phyloP scores from a whole-genome alignment of 2,797 vertebrate species.

The Coluber constrictor region DNA sequence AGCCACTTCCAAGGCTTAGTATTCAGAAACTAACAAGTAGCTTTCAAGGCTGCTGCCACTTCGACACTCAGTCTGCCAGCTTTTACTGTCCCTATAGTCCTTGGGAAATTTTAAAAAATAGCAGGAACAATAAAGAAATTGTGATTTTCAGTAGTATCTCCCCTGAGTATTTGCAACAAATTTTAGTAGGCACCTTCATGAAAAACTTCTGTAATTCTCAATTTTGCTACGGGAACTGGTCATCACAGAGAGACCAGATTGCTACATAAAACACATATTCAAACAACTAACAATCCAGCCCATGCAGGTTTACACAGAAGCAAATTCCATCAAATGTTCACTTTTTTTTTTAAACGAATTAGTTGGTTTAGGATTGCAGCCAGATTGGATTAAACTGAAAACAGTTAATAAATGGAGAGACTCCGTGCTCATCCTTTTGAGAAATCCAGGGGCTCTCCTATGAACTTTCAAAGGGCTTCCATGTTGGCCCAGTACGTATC shows the following conservation, averaged over 20 bases:
- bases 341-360: neutral
- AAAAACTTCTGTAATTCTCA: conserved; percentile 61
- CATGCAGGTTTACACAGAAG: neutral
- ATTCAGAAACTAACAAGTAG: neutral
- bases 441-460: conserved; percentile 28
- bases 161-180: conserved; percentile 73
- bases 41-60: conserved; percentile 34
- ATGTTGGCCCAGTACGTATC: neutral
- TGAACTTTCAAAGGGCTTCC: neutral
- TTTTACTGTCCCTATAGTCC: conserved; percentile 51
- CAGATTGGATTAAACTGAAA: conserved; percentile 6
- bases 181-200: conserved; percentile 69
- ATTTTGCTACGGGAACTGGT: conserved; percentile 67
- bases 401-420: conserved; percentile 1
- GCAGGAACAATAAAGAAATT: conserved; percentile 46
- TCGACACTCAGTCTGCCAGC: neutral
- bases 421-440: conserved; percentile 14
- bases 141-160: conserved; percentile 67
- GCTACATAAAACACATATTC: conserved; percentile 56
- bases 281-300: conserved; percentile 33
- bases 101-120: conserved; percentile 16
- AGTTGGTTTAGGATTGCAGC: neutral
- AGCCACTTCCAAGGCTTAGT: conserved; percentile 29
- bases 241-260: conserved; percentile 53
- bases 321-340: neutral